Percentiles rank a stretch among this genome's conserved stretches.
phyloP scores from a whole-genome alignment of 2,113 vertebrate species.

The Sakesphorus luctuosus region DNA sequence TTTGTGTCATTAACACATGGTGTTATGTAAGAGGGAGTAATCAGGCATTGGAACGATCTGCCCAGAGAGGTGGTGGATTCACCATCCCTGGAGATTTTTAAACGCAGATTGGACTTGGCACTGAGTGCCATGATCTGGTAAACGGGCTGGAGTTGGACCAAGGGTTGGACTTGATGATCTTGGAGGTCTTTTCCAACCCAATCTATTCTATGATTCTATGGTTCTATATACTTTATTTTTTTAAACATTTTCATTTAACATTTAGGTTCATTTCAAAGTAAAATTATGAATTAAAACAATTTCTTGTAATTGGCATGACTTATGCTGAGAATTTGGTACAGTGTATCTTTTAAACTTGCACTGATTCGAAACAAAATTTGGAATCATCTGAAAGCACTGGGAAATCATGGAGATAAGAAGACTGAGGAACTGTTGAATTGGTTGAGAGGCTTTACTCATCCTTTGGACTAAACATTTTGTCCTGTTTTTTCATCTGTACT shows the following conservation, averaged over 20 bases:
- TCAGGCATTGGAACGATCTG: too few relatives aligned
- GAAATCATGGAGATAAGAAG: neutral
- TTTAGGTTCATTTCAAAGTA: neutral
- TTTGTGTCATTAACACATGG: neutral
- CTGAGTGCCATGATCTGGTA: too few relatives aligned
- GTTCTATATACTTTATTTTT: neutral
- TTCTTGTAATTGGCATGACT: neutral
- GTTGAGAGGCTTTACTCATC: neutral
- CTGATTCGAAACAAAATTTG: neutral
- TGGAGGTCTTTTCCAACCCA: too few relatives aligned
- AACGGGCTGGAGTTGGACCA: too few relatives aligned
- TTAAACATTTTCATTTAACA: neutral
- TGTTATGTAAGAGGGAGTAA: neutral
- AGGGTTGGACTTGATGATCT: too few relatives aligned
- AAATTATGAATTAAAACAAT: neutral
- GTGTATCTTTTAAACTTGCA: neutral
- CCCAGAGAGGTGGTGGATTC: too few relatives aligned
- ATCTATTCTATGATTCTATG: too few relatives aligned
- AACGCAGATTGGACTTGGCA: too few relatives aligned
- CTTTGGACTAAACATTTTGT: neutral
- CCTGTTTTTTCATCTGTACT: constrained; percentile 2
- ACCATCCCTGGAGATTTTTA: too few relatives aligned
- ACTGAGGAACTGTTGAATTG: neutral
- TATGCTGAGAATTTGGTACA: neutral
- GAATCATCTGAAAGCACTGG: neutral